These are phyloP conservation scores for Centrocercus urophasianus DNA, from an alignment of 2,113 vertebrate species.

Conservation along the genomic window DNA sequence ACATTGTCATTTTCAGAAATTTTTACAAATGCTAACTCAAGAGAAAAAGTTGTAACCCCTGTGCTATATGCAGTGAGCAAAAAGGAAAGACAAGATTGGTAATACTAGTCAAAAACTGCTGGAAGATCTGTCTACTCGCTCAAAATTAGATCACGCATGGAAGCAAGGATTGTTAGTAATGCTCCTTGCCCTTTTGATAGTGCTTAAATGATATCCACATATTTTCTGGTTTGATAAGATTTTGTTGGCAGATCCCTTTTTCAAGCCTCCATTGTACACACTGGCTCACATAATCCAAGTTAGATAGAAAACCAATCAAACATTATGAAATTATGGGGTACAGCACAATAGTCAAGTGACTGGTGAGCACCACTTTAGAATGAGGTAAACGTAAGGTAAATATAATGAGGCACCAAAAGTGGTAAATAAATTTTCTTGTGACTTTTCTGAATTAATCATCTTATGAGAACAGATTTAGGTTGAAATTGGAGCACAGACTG, in stretches of 20 bases:
- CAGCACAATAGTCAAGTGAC: neutral
- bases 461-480: neutral
- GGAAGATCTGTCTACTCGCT: neutral
- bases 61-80: neutral
- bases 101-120: neutral
- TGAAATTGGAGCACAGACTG: neutral
- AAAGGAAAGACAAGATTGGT: neutral
- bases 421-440: neutral
- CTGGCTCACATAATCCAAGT: neutral
- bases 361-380: neutral
- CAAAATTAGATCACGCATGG: neutral
- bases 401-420: neutral
- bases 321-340: neutral
- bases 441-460: neutral
- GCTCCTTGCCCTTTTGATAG: neutral
- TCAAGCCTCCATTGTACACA: neutral
- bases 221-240: neutral
- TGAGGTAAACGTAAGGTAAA: neutral
- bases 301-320: neutral
- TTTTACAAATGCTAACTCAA: neutral
- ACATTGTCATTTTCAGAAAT: too few relatives aligned
- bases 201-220: fast-evolving
- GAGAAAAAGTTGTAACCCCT: neutral
- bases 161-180: neutral
- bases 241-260: neutral